Percentiles rank a stretch among this genome's conserved stretches.
These are phyloP conservation scores for Trachelipus rathkii DNA, from an alignment of 1,140 invertebrate species.

Conservation along the genomic window DNA sequence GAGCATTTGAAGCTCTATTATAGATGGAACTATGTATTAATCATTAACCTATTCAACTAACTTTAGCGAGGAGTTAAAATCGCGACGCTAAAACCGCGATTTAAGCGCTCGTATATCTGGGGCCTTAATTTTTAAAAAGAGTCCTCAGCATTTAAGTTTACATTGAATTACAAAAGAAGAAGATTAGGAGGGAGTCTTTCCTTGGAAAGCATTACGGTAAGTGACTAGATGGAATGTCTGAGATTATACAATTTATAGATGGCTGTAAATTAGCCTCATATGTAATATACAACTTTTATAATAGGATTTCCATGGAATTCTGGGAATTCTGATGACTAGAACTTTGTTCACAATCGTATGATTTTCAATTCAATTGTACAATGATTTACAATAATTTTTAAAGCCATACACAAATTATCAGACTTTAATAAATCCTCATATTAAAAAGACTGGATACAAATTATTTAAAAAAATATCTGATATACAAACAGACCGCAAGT, in stretches of 20 bases:
- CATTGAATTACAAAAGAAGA: no score
- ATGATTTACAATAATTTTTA: not conserved
- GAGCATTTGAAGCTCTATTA: no score
- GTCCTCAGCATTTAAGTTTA: no score
- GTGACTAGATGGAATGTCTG: constrained; percentile 7
- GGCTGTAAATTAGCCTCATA: not conserved
- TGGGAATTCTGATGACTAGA: not conserved
- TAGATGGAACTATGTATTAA: no score
- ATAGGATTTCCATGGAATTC: not conserved
- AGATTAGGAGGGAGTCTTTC: not conserved
- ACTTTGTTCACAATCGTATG: not conserved
- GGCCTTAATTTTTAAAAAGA: no score
- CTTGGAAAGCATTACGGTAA: not conserved
- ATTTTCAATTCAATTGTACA: not conserved
- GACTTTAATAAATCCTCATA: not conserved
- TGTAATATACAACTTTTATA: not conserved
- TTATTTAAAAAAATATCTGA: constrained; percentile 10
- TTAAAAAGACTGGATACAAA: constrained; percentile 11
- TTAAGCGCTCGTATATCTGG: no score
- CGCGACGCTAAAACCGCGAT: no score
- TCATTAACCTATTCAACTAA: no score
- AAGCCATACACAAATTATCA: not conserved
- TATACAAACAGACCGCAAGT: constrained; percentile 4
- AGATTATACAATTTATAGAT: constrained; percentile 1
- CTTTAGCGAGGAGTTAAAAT: no score